Percentiles rank a stretch among this genome's conserved stretches.
Evolutionary conservation across 2,797 vertebrate genomes (phyloP).

Genomic region (Denticeps clupeoides): DNA sequence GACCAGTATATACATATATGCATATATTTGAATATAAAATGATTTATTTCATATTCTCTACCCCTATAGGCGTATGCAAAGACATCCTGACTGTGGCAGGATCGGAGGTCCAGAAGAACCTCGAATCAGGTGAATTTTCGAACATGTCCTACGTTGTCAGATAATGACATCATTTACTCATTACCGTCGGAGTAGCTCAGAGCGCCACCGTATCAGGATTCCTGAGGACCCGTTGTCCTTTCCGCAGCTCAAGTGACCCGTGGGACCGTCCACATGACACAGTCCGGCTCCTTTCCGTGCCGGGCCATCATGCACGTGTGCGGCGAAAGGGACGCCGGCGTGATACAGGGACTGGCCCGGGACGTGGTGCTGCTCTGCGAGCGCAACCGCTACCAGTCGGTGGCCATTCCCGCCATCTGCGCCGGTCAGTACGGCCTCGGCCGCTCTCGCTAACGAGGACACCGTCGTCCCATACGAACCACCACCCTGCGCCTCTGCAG

Average conservation of each 20-base stretch:
- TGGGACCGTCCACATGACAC: slow-evolving; percentile 23
- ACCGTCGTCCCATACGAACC: background rate
- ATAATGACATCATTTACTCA: background rate
- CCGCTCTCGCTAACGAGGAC: background rate
- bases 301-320: slow-evolving; percentile 40
- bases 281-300: slow-evolving; percentile 37
- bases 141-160: background rate
- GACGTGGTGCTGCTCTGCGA: slow-evolving; percentile 36
- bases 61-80: slow-evolving; percentile 41
- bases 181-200: no score
- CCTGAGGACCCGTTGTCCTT: background rate
- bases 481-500: slow-evolving; percentile 20
- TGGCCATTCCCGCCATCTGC: slow-evolving; percentile 50
- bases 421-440: slow-evolving; percentile 32
- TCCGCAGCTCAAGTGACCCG: slow-evolving; percentile 1
- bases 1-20: no score
- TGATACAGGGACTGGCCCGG: slow-evolving; percentile 29
- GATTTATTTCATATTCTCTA: background rate
- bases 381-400: slow-evolving; percentile 10
- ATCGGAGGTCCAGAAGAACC: slow-evolving; percentile 23
- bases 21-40: background rate
- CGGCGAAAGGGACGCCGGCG: background rate
- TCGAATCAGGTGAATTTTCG: slow-evolving; percentile 34
- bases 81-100: slow-evolving; percentile 41
- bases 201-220: background rate